Conservation (phyloP, 2,888 invertebrate species). For the Conistra vaccinii region DNA sequence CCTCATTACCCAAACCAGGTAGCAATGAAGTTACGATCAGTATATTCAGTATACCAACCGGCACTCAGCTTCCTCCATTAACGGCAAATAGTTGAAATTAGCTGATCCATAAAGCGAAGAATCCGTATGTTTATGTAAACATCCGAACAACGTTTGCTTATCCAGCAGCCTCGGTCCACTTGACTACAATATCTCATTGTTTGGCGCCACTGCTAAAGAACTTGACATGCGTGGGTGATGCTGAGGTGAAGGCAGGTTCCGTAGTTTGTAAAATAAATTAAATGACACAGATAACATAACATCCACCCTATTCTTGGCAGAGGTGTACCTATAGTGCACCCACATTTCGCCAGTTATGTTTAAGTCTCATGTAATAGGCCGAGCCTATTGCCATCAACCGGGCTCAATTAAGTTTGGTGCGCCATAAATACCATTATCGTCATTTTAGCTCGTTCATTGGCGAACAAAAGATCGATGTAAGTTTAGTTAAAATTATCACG, state of each 20-base stretch:
- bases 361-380: too few species aligned
- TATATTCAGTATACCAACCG: slow-evolving; percentile 9
- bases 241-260: slow-evolving; percentile 19
- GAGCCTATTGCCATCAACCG: too few species aligned
- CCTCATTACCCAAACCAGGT: background rate
- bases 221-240: background rate
- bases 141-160: slow-evolving; percentile 47
- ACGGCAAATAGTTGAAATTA: slow-evolving; percentile 38
- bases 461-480: background rate
- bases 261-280: slow-evolving; percentile 17
- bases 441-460: background rate
- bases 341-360: too few species aligned
- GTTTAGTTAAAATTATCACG: too few species aligned
- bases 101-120: slow-evolving; percentile 45
- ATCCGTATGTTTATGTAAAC: slow-evolving; percentile 39
- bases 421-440: background rate
- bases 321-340: too few species aligned
- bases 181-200: slow-evolving; percentile 71
- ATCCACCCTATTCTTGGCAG: too few species aligned
- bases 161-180: slow-evolving; percentile 58
- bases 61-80: slow-evolving; percentile 33
- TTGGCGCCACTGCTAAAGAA: slow-evolving; percentile 36
- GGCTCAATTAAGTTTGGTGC: background rate
- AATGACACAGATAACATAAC: too few species aligned
- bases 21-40: background rate